phyloP scores from a whole-genome alignment of 2,797 vertebrate species.

The Sibirionetta formosa region DNA sequence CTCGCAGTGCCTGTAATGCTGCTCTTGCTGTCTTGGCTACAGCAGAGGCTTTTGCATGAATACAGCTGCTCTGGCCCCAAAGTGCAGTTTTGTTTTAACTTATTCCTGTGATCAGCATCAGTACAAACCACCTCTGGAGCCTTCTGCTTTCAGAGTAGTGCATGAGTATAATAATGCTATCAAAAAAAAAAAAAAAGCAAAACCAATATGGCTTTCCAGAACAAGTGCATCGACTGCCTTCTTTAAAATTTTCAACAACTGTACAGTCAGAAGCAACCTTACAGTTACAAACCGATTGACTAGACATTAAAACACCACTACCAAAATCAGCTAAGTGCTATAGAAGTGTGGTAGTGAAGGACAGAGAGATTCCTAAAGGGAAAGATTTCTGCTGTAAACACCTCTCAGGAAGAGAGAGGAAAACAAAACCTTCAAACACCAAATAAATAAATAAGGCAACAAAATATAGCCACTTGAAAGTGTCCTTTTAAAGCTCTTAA shows the following conservation, averaged over 20 bases:
- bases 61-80: neutral
- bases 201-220: neutral
- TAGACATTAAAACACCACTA: neutral
- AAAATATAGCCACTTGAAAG: neutral
- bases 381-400: neutral
- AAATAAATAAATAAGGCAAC: neutral
- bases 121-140: neutral
- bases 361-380: neutral
- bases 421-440: neutral
- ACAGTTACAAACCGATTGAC: accelerated
- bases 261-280: neutral
- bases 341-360: neutral
- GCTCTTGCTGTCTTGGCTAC: neutral
- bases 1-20: neutral
- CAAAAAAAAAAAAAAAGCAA: neutral
- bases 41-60: neutral
- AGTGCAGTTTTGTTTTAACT: neutral
- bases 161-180: accelerated
- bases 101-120: neutral
- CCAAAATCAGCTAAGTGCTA: neutral
- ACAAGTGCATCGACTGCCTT: accelerated
- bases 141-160: neutral
- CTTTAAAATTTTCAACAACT: neutral
- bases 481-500: constrained; percentile 12
- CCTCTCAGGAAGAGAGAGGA: neutral